Evolutionary conservation across 2,113 vertebrate species (phyloP), one percentile per base, ranked within the genome.

Genomic region (Erythrocercus mccallii): DNA sequence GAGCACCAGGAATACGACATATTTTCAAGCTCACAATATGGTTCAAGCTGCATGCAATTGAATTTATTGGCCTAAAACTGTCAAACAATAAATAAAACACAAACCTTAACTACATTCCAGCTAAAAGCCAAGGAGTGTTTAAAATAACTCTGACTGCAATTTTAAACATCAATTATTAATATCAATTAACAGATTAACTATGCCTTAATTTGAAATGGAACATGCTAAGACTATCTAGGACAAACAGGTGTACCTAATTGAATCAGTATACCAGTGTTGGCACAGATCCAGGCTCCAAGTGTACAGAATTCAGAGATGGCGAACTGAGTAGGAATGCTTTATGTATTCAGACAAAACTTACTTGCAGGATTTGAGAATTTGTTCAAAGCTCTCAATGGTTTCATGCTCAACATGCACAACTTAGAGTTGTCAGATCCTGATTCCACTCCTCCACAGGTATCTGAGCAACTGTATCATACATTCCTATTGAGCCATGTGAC

Each of bases 121-220:
- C 38, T 87, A 80, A 86, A 89, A 88, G n/a, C 50, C 65, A 85
- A 65, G 22, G 13, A 91, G 5, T 47, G 30, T 74, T 71, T 82
- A 68, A 91, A 85, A 83, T 54, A 89, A 90, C 78, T 79, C 31
- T 81, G 70, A 38, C 58, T 61, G 48, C 40, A 68, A 58, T 61
- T 89, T 82, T 91, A 73, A 92, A 92, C n/a, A 68, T 85, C 48
- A 95, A 62, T 88, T 94, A 96, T 92, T 95, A 92, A 85, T 91
- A 85, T 70, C 78, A 95, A 89, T 92, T 94, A 95, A 65, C 35
- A 90, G 64, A 90, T 94, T 94, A 94, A 50, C 28, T 90, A 15
- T 42, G n/a, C 30, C 47, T 95, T 85, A 66, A 71, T 94, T 92
- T 21, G 12, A 91, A 94, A 86, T 94, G 64, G 60, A 92, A 89